These are phyloP conservation scores for Anthonomus grandis DNA, from an alignment of 1,140 invertebrate species.

Conservation along the genomic window DNA sequence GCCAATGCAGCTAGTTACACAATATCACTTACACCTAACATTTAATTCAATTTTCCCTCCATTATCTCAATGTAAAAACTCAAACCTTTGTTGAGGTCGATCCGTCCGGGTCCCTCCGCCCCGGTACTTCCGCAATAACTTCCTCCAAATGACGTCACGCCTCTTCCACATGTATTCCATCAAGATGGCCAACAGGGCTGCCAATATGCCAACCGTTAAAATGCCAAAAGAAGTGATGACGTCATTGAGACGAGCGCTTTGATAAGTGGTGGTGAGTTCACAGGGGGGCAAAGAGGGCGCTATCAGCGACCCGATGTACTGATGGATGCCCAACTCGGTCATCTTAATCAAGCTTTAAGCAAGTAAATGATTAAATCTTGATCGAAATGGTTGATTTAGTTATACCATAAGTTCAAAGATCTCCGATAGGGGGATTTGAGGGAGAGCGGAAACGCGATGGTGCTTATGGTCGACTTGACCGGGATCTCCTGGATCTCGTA, in stretches of 20 bases:
- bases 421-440: constrained; percentile 30
- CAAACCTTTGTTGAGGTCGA: not conserved
- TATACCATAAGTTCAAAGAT: constrained; percentile 32
- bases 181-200: constrained; percentile 10
- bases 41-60: too few relatives aligned
- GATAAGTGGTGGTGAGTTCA: constrained; percentile 22
- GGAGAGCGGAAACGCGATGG: constrained; percentile 28
- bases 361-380: not conserved
- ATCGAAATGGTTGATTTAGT: not conserved
- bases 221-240: constrained; percentile 26
- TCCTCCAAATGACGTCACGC: not conserved
- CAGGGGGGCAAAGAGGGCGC: constrained; percentile 22
- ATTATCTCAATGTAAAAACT: not conserved
- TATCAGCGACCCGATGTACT: constrained; percentile 25
- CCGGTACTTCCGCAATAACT: not conserved
- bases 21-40: too few relatives aligned
- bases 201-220: constrained; percentile 21
- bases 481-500: constrained; percentile 32
- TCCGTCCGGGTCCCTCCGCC: too few relatives aligned
- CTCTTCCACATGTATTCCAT: constrained; percentile 30
- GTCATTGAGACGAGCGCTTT: constrained; percentile 32
- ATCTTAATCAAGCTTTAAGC: constrained; percentile 33
- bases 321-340: constrained; percentile 30
- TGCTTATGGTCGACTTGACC: constrained; percentile 21
- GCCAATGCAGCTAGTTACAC: too few relatives aligned